Evolutionary conservation across 2,888 invertebrate genomes (phyloP).

Genomic region (Hypercompe scribonia): DNA sequence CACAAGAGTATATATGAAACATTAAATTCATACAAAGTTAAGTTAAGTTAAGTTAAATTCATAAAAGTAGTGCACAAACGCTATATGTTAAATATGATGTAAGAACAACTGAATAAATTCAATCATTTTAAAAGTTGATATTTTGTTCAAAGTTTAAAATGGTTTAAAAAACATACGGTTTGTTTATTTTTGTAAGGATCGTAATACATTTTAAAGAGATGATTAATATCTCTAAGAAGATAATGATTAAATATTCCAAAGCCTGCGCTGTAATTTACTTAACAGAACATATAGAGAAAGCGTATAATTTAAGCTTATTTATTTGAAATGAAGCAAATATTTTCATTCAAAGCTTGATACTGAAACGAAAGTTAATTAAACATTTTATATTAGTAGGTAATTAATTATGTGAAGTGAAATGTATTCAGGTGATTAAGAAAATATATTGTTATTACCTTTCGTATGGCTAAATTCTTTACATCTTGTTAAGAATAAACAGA

Average conservation of each 20-base stretch:
- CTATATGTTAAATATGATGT: background rate
- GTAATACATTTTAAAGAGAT: too few relatives aligned
- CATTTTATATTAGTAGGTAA: background rate
- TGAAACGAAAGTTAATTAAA: background rate
- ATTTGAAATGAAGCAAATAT: background rate
- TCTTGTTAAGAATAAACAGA: background rate
- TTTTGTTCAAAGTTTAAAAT: too few relatives aligned
- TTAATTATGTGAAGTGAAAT: background rate
- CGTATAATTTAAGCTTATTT: background rate
- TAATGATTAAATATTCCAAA: background rate
- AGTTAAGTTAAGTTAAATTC: too few relatives aligned
- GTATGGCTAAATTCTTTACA: too few relatives aligned
- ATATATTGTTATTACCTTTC: background rate
- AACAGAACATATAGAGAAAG: background rate
- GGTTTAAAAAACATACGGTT: too few relatives aligned
- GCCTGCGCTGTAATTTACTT: background rate
- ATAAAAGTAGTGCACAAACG: too few relatives aligned
- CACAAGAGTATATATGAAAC: too few relatives aligned
- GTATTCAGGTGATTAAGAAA: background rate
- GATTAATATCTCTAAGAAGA: background rate
- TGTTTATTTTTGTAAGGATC: too few relatives aligned
- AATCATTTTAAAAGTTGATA: too few relatives aligned
- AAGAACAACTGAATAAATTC: too few relatives aligned
- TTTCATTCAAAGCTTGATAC: background rate
- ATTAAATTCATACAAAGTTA: too few relatives aligned